Evolutionary conservation across 2,888 invertebrate species (phyloP).

Genomic region (Molorchus minor): DNA sequence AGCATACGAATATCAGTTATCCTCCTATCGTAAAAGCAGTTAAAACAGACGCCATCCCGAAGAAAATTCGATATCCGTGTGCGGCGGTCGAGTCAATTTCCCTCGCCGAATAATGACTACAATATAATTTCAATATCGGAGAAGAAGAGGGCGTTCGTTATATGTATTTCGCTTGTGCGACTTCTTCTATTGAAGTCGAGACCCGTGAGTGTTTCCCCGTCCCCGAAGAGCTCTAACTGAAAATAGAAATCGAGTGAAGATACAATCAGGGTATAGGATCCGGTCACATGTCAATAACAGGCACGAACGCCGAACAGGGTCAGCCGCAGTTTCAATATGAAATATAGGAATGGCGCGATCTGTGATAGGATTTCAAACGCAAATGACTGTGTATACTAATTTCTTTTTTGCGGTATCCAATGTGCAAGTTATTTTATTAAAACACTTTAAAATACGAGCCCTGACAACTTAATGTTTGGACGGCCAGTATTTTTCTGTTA

Average conservation of each 20-base stretch:
- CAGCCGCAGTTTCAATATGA: slow-evolving; percentile 21
- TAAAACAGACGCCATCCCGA: too few species aligned
- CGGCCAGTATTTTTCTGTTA: too few species aligned
- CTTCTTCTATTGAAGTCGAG: slow-evolving; percentile 21
- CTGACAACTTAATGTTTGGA: too few species aligned
- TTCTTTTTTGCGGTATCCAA: too few species aligned
- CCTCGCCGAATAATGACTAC: slow-evolving; percentile 20
- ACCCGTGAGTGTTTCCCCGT: slow-evolving; percentile 13
- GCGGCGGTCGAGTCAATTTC: slow-evolving; percentile 14
- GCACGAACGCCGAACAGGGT: slow-evolving; percentile 21
- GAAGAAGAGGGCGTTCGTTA: slow-evolving; percentile 6
- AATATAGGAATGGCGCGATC: slow-evolving; percentile 3
- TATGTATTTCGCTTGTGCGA: slow-evolving; percentile 20
- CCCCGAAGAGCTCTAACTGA: slow-evolving; percentile 20
- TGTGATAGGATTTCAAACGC: slow-evolving; percentile 1
- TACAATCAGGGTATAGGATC: slow-evolving; percentile 17
- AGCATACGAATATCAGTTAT: too few species aligned
- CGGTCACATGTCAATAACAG: slow-evolving; percentile 27
- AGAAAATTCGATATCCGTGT: too few species aligned
- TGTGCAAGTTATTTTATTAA: too few species aligned
- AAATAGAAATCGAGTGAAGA: slow-evolving; percentile 16
- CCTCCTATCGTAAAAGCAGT: too few species aligned
- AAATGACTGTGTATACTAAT: too few species aligned
- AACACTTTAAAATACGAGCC: too few species aligned
- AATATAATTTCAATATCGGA: slow-evolving; percentile 24